A percentile compares a stretch with the other conserved stretches of the same genome.
phyloP scores from a whole-genome alignment of 1,140 invertebrate species.

The Drosophila lini region DNA sequence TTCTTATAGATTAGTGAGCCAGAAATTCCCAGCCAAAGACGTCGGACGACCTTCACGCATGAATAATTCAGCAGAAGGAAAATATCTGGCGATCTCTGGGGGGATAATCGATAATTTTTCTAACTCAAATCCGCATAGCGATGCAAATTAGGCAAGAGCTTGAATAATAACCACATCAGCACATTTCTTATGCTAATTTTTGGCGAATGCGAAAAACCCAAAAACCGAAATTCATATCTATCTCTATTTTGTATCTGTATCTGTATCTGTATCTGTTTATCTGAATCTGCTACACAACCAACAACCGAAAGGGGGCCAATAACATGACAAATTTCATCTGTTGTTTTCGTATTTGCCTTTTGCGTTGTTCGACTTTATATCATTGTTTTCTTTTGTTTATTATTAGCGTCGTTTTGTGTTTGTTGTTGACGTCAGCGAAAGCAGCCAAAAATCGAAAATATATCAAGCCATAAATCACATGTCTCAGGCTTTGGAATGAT shows the following conservation, averaged over 20 bases:
- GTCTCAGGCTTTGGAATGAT: conserved; percentile 12
- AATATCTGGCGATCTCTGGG: conserved; percentile 36
- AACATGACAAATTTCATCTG: conserved; percentile 57
- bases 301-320: conserved; percentile 51
- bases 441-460: conserved; percentile 36
- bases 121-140: conserved; percentile 79
- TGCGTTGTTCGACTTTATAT: conserved; percentile 47
- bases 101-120: conserved; percentile 61
- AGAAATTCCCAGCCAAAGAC: conserved; percentile 44
- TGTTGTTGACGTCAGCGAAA: conserved; percentile 69
- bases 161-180: conserved; percentile 63
- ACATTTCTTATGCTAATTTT: conserved; percentile 83
- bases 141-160: conserved; percentile 67
- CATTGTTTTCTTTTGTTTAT: conserved; percentile 50
- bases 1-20: conserved; percentile 54
- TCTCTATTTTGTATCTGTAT: conserved; percentile 28
- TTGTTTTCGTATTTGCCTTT: conserved; percentile 51
- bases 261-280: conserved; percentile 27
- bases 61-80: conserved; percentile 44
- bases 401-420: conserved; percentile 39
- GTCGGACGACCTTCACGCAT: conserved; percentile 68
- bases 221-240: conserved; percentile 50
- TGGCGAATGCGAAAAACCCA: conserved; percentile 72
- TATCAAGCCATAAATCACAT: conserved; percentile 60
- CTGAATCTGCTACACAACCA: conserved; percentile 41